Conservation (phyloP, 2,797 vertebrate species). For the Hydrophis major region DNA sequence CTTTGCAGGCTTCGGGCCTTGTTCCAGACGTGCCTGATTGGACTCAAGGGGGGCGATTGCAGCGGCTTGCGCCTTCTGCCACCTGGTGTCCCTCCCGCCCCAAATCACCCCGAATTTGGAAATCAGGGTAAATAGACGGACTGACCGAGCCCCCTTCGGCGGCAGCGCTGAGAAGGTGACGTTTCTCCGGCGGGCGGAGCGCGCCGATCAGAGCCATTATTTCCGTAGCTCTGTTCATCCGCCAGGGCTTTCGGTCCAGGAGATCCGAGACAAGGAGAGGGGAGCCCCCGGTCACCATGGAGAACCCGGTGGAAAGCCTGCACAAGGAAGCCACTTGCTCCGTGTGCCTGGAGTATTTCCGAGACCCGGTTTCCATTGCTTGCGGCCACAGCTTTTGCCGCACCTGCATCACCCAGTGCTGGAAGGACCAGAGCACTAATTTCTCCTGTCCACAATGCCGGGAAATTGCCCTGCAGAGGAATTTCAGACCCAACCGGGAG, state of each 20-base stretch:
- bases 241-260: background rate
- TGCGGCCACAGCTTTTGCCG: conserved; percentile 42
- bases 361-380: conserved; percentile 23
- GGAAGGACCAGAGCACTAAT: conserved; percentile 1
- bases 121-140: background rate
- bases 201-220: background rate
- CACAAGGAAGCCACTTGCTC: conserved; percentile 34
- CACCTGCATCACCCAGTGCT: conserved; percentile 27
- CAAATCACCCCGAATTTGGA: background rate
- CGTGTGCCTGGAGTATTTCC: conserved; percentile 28
- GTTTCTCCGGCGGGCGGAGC: background rate
- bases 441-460: conserved; percentile 81
- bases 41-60: background rate
- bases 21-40: background rate
- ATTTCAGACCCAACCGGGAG: conserved; percentile 73
- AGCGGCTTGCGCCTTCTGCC: background rate
- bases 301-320: conserved; percentile 20
- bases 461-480: conserved; percentile 74
- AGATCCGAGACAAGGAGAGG: background rate
- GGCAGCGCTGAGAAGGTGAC: background rate
- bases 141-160: background rate
- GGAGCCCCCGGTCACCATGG: background rate
- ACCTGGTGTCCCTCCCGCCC: background rate
- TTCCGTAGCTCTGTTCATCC: background rate
- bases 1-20: background rate